Percentiles rank a stretch among this genome's conserved stretches.
Evolutionary conservation across 1,140 invertebrate species (phyloP).

Genomic region (Lordiphosa mommai): DNA sequence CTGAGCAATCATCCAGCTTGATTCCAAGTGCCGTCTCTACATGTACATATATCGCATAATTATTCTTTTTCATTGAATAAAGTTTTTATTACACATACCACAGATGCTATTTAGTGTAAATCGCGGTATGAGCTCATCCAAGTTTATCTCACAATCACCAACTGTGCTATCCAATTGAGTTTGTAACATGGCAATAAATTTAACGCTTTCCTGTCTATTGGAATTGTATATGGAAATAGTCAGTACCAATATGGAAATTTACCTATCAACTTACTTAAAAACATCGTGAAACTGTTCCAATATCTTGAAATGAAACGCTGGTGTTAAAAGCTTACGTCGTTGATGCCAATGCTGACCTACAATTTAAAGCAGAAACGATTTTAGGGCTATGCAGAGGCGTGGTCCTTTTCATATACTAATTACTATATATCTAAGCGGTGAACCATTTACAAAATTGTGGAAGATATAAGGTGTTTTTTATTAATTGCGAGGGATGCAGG

Average conservation of each 20-base stretch:
- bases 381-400: too few relatives aligned
- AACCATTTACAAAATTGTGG: too few relatives aligned
- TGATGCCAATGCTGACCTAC: constrained; percentile 85
- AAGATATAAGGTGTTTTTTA: too few relatives aligned
- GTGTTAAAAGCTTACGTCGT: constrained; percentile 90
- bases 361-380: too few relatives aligned
- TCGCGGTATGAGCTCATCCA: constrained; percentile 83
- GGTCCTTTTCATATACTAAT: too few relatives aligned
- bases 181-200: constrained; percentile 41
- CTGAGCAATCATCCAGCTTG: constrained; percentile 59
- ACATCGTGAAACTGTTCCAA: constrained; percentile 87
- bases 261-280: constrained; percentile 82
- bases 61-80: background rate
- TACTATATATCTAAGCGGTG: too few relatives aligned
- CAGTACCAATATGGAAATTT: background rate
- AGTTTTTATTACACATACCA: constrained; percentile 79
- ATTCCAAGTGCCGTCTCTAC: constrained; percentile 90
- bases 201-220: constrained; percentile 68
- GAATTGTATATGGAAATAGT: constrained; percentile 9
- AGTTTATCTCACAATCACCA: constrained; percentile 35
- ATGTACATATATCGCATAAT: background rate
- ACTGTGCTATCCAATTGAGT: constrained; percentile 8
- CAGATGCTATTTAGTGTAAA: constrained; percentile 89
- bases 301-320: constrained; percentile 93
- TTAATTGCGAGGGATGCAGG: too few relatives aligned